These are phyloP conservation scores for Tinea trinotella DNA, from an alignment of 2,888 invertebrate genomes.

Conservation along the genomic window DNA sequence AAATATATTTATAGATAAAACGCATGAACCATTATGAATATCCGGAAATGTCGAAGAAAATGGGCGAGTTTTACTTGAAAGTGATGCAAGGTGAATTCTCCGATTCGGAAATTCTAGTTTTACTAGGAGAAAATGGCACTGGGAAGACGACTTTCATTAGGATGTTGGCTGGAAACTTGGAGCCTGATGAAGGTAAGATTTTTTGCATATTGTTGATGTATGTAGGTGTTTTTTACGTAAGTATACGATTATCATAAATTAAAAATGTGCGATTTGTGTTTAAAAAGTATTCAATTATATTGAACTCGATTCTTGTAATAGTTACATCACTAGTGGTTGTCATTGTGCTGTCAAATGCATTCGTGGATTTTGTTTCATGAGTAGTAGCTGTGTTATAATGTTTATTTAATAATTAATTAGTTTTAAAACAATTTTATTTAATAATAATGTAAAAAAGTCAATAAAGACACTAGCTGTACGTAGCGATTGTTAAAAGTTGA, in stretches of 20 bases:
- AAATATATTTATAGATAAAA: constrained; percentile 72
- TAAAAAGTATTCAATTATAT: neutral
- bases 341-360: constrained; percentile 1
- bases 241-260: no score
- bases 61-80: constrained; percentile 83
- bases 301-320: neutral
- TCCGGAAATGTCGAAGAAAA: constrained; percentile 90
- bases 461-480: neutral
- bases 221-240: no score
- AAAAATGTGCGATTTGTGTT: no score
- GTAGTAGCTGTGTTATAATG: neutral
- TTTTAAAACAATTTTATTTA: neutral
- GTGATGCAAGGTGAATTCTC: constrained; percentile 96
- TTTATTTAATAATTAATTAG: neutral
- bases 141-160: constrained; percentile 99
- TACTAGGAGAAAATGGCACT: constrained; percentile 98
- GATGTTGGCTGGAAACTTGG: constrained; percentile 96
- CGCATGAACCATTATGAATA: constrained; percentile 97
- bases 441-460: constrained; percentile 2
- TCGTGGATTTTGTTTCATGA: constrained; percentile 1
- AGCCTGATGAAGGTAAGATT: constrained; percentile 88
- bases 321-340: constrained; percentile 8
- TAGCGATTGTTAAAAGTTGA: neutral
- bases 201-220: no score
- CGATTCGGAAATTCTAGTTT: constrained; percentile 98